Base-by-base conservation (phyloP, 2,113 vertebrate genomes). In the Probosciger aterrimus region DNA sequence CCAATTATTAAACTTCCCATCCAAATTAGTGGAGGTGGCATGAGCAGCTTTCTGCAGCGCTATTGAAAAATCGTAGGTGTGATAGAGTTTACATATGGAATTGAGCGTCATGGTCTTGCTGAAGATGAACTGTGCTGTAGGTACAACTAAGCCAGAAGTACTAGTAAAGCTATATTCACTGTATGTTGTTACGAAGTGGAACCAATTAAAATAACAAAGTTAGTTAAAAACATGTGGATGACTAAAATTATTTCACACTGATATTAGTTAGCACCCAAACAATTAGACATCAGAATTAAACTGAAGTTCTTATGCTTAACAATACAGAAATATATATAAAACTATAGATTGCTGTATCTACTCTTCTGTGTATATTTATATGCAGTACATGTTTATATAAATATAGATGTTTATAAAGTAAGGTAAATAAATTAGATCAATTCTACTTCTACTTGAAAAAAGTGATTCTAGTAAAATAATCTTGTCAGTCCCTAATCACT, bases 381-480 rank as follows among this genome's bases (percentile, higher is more conserved):
- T 8, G 4, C 14, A 70, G 76, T 4, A 76, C 14, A 14, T n/a
- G 65, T 24, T 70, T 43, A 55, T n/a, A n/a, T 4, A 39, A 60
- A 53, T 55, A 39, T 2, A 67, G 3, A 2, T 25, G 4, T 18
- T 68, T 69, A 43, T 9, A 55, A 43, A 84, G 27, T 44, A 79
- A 81, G 15, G 11, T 49, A 65, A 74, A 93, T 59, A 63, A 75
- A 68, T 27, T 7, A 43, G 62, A 79, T n/a, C 9, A 83, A 47
- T 64, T 22, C 6, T 68, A 82, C 9, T 17, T 12, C 24, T 68
- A 82, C 18, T 31, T 59, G 50, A 35, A 63, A 89, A 92, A 80
- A 39, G 16, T 73, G 41, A 86, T 82, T 82, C 33, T 89, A 78
- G 79, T 92, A 85, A 78, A 46, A 87, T 33, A n/a, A 82, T 92